A percentile compares a stretch with the other conserved stretches of the same genome.
These are phyloP conservation scores for Pseudococcus viburni DNA, from an alignment of 2,888 invertebrate species.

Conservation along the genomic window DNA sequence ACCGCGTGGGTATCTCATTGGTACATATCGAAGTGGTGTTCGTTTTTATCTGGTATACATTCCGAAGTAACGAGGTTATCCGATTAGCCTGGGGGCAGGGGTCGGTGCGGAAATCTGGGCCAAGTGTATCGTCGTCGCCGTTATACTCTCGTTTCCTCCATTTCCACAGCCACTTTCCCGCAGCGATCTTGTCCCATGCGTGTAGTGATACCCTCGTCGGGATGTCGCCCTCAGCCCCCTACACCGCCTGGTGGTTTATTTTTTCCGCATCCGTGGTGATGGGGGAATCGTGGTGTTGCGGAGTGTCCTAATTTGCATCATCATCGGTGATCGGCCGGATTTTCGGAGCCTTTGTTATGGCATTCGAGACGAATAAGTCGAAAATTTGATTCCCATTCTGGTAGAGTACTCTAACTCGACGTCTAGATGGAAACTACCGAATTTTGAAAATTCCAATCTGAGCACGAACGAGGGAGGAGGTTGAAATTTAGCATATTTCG, in stretches of 20 bases:
- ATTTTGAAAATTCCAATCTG: neutral
- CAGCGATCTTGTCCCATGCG: neutral
- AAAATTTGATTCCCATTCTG: too few relatives aligned
- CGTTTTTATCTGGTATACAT: neutral
- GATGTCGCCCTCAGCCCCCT: neutral
- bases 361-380: too few relatives aligned
- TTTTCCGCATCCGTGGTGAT: neutral
- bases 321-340: neutral
- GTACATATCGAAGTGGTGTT: neutral
- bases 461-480: neutral
- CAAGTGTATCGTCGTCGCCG: constrained; percentile 24
- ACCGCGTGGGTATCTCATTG: neutral
- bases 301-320: too few relatives aligned
- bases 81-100: neutral
- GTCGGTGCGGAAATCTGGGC: constrained; percentile 26
- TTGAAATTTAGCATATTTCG: neutral
- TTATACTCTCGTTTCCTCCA: neutral
- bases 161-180: neutral
- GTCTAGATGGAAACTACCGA: too few relatives aligned
- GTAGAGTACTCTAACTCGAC: too few relatives aligned
- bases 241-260: neutral
- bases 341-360: neutral
- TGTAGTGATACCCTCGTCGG: neutral
- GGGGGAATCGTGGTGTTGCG: too few relatives aligned
- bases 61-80: neutral